Evolutionary conservation across 2,888 invertebrate species (phyloP).

Genomic region (Glomeris marginata): DNA sequence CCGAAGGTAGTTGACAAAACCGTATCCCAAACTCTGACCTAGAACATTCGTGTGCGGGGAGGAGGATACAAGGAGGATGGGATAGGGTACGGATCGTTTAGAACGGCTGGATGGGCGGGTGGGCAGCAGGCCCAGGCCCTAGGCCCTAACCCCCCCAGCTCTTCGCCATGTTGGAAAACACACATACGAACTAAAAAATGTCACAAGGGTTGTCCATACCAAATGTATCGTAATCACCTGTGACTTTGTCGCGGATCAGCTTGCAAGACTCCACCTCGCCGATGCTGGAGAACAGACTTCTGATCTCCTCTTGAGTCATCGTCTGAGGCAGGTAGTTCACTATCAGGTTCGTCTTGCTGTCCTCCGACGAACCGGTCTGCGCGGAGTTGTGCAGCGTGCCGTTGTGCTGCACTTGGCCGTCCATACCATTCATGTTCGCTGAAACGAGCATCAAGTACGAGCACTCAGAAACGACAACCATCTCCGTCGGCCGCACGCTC

Average conservation of each 20-base stretch:
- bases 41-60: conserved; percentile 7
- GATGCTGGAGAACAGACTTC: conserved; percentile 93
- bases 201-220: too few species aligned
- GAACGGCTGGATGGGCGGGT: too few species aligned
- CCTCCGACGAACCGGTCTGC: conserved; percentile 52
- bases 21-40: conserved; percentile 98
- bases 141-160: too few species aligned
- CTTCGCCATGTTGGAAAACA: too few species aligned
- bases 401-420: conserved; percentile 16
- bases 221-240: too few species aligned
- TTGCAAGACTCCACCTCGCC: conserved; percentile 99
- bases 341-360: conserved; percentile 96
- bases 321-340: conserved; percentile 99
- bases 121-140: too few species aligned
- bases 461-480: too few species aligned
- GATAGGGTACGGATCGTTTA: neutral
- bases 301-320: conserved; percentile 98
- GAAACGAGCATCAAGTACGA: too few species aligned
- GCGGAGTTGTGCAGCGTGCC: conserved; percentile 26
- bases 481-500: too few species aligned
- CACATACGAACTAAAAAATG: too few species aligned
- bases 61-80: conserved; percentile 6
- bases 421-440: conserved; percentile 19
- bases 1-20: conserved; percentile 98
- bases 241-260: conserved; percentile 94